Evolutionary conservation across 2,797 vertebrate genomes (phyloP).

Genomic region (Thaleichthys pacificus): DNA sequence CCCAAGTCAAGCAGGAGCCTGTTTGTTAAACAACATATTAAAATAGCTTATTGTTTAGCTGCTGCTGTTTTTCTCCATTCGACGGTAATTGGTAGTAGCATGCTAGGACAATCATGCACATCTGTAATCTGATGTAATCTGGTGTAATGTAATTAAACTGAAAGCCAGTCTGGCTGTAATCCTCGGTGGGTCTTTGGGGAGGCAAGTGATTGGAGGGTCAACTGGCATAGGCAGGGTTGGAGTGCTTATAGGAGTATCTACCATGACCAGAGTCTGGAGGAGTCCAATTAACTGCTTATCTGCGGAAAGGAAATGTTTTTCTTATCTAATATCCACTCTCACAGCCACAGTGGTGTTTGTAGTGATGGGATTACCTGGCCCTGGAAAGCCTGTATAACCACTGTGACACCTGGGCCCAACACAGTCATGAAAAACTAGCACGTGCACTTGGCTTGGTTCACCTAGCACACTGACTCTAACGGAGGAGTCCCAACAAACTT

Average conservation of each 20-base stretch:
- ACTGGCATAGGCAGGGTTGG: neutral
- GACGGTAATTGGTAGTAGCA: constrained; percentile 3
- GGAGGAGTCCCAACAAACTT: too few relatives aligned
- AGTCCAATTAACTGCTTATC: neutral
- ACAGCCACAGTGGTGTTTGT: neutral
- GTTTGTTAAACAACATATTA: neutral
- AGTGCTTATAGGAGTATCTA: neutral
- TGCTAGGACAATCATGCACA: constrained; percentile 12
- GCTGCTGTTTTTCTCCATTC: neutral
- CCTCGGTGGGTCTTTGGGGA: constrained; percentile 26
- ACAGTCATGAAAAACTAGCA: too few relatives aligned
- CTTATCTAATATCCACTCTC: neutral
- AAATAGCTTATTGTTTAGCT: neutral
- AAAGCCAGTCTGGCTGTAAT: constrained; percentile 39
- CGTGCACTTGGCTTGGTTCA: too few relatives aligned
- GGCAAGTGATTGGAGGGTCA: constrained; percentile 10
- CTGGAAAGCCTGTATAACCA: neutral
- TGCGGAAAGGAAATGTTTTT: neutral
- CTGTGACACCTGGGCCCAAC: too few relatives aligned
- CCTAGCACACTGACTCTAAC: too few relatives aligned
- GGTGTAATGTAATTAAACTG: constrained; percentile 46
- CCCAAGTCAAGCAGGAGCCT: neutral
- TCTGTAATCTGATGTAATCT: constrained; percentile 53
- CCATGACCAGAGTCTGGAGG: neutral
- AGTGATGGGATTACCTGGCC: neutral